Evolutionary conservation across 2,797 vertebrate genomes (phyloP).

Genomic region (Halcyon smyrnensis): DNA sequence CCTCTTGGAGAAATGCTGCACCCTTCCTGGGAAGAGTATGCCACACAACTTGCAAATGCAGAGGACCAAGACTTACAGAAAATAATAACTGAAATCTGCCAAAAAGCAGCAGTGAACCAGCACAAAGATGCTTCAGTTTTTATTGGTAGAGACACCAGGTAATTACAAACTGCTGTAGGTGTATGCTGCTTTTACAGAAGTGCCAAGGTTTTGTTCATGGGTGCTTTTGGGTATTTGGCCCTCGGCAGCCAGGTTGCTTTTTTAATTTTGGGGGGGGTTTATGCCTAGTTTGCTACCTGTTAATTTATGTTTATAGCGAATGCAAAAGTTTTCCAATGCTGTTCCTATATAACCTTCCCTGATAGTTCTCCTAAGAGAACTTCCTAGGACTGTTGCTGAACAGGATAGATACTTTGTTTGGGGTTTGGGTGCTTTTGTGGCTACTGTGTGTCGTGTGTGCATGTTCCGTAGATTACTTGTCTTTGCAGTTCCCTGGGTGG

Average conservation of each 20-base stretch:
- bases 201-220: not conserved
- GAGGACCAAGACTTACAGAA: slow-evolving; percentile 83
- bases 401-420: not conserved
- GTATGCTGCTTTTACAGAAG: not conserved
- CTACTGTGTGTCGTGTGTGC: rapidly evolving
- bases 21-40: slow-evolving; percentile 89
- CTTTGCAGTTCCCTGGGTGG: not conserved
- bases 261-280: not conserved
- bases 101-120: slow-evolving; percentile 84
- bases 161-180: not conserved
- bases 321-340: not conserved
- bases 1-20: slow-evolving; percentile 96
- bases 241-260: not conserved
- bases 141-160: slow-evolving; percentile 95
- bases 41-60: slow-evolving; percentile 89
- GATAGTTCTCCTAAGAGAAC: not conserved
- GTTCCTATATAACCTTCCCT: not conserved
- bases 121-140: slow-evolving; percentile 83
- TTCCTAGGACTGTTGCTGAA: not conserved
- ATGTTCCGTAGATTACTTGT: not conserved
- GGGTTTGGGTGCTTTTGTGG: not conserved
- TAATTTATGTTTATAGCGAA: not conserved
- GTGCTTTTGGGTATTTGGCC: not conserved
- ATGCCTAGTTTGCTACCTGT: not conserved
- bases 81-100: slow-evolving; percentile 80